A percentile compares a stretch with the other conserved stretches of the same genome.
phyloP scores from a whole-genome alignment of 2,113 vertebrate genomes.

The Irena cyanogastra region DNA sequence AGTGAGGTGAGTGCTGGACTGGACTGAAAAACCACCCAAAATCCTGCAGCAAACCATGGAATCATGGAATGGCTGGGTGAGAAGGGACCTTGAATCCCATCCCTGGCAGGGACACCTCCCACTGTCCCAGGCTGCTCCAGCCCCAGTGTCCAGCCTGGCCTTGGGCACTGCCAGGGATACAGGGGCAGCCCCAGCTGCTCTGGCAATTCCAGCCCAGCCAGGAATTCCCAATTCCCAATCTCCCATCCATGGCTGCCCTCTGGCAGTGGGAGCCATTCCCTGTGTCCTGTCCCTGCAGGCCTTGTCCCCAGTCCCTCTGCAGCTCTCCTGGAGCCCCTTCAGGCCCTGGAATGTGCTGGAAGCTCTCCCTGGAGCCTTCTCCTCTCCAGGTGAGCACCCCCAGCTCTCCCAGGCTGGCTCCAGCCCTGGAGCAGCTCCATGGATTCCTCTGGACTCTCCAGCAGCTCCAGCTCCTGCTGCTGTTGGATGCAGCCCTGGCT shows the following conservation, averaged over 20 bases:
- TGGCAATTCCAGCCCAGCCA: not conserved
- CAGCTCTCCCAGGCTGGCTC: not conserved
- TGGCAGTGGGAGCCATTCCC: not conserved
- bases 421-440: not conserved
- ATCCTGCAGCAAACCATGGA: not conserved
- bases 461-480: not conserved
- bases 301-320: not conserved
- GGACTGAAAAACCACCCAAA: too few relatives aligned
- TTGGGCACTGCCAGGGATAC: not conserved
- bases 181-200: not conserved
- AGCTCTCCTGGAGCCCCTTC: not conserved
- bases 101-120: not conserved
- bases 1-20: not conserved
- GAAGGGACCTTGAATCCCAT: not conserved
- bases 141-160: not conserved
- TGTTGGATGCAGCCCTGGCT: not conserved
- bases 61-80: not conserved
- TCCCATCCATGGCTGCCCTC: not conserved
- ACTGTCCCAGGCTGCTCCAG: not conserved
- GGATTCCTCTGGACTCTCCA: not conserved
- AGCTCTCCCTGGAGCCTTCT: not conserved
- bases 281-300: not conserved
- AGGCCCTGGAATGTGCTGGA: not conserved
- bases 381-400: accelerated
- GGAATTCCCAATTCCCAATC: not conserved